Evolutionary conservation across 2,113 vertebrate species (phyloP), one percentile per base, ranked within the genome.

Genomic region (Polyodon spathula): DNA sequence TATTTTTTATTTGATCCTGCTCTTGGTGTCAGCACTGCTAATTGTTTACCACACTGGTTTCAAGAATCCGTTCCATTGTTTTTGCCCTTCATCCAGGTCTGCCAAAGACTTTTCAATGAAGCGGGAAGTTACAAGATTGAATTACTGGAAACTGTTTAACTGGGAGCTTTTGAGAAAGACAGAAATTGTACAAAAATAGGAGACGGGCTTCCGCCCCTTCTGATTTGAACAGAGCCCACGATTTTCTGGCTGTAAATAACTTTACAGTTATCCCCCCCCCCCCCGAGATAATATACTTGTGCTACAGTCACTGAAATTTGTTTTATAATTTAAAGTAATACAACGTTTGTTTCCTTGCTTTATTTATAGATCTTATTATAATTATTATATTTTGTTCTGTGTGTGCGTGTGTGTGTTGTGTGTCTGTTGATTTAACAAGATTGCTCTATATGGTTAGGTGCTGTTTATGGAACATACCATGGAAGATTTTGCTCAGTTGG

Each of bases 351-450:
- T 76, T 79, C 85, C 78, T 69, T 69, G 72, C 78, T 86, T 87
- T 80, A 86, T 88, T 87, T 89, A 86, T 85, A 81, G 79, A 67
- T 44, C 58, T 67, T 17, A 15, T 56, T 61, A 52, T 87, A 76
- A 79, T 87, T 88, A 89, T 87, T 88, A 88, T 88, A 88, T 88
- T 89, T 87, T 78, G 81, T 73, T 75, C 84, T 68, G 68, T 82
- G 4, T 59, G 6, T 40, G 8, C 7, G 6, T 81, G 81, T 86
- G 43, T 44, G 43, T 8, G 12, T 44, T 86, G 78, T 83, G 71
- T 72, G 79, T 81, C 63, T 71, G 75, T 75, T 68, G 76, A 80
- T 84, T 69, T 80, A 76, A 81, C 71, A 68, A 73, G 73, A 61
- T 74, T 78, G 73, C 82, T 85, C 82, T 84, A 80, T 82, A 84